Percentiles rank a stretch among this genome's conserved stretches.
Evolutionary conservation across 2,113 vertebrate species (phyloP).

Genomic region (Cyprichromis sp.): DNA sequence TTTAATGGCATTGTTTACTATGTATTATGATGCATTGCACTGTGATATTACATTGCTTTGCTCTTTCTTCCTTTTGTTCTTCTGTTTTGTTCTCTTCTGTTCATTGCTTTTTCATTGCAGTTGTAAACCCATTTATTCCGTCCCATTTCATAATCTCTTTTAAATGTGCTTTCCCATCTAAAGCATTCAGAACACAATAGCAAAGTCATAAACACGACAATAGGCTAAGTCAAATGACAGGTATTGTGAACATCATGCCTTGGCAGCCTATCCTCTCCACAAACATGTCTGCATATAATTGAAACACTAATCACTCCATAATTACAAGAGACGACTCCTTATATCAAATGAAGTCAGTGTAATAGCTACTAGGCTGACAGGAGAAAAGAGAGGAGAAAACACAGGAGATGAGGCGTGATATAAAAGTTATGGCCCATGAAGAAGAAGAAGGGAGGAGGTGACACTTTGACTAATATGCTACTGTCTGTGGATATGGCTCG

Average conservation of each 20-base stretch:
- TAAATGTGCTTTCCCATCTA: constrained; percentile 9
- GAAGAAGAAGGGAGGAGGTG: constrained; percentile 56
- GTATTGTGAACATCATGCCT: background rate
- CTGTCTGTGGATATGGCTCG: background rate
- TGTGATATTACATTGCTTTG: background rate
- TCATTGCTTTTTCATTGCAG: background rate
- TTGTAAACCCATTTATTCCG: background rate
- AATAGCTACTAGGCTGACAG: constrained; percentile 2
- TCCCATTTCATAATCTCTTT: constrained; percentile 13
- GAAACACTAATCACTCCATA: constrained; percentile 46
- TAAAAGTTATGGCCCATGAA: constrained; percentile 60
- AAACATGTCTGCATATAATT: constrained; percentile 33
- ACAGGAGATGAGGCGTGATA: constrained; percentile 49
- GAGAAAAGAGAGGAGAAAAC: constrained; percentile 18
- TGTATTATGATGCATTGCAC: background rate
- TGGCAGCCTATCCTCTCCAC: background rate
- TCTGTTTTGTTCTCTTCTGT: background rate
- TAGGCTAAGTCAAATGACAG: background rate
- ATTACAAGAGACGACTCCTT: constrained; percentile 24
- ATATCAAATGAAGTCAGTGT: constrained; percentile 23
- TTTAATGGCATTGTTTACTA: background rate
- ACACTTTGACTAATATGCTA: constrained; percentile 59
- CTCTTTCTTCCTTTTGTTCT: background rate
- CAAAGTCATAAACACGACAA: background rate
- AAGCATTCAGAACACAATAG: background rate